A percentile compares a stretch with the other conserved stretches of the same genome.
phyloP scores from a whole-genome alignment of 2,888 invertebrate species.

The Brachypalpus laphriformis region DNA sequence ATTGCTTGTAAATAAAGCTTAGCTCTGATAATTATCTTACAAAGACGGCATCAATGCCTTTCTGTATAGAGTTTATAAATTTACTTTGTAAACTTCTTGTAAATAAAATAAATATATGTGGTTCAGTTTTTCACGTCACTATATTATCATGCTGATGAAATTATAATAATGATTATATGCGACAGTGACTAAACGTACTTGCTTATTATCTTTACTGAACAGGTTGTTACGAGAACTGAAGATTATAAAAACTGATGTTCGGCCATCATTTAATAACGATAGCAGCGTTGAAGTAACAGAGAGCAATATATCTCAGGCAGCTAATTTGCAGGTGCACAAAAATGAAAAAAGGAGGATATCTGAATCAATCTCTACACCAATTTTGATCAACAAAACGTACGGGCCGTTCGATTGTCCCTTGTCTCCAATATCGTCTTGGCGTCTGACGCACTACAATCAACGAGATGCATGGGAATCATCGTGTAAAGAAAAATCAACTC shows the following conservation, averaged over 20 bases:
- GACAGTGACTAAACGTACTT: no score
- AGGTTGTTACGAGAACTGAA: slow-evolving; percentile 78
- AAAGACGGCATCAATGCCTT: no score
- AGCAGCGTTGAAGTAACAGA: slow-evolving; percentile 79
- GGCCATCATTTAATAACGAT: slow-evolving; percentile 79
- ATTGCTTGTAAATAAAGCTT: no score
- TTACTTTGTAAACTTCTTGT: no score
- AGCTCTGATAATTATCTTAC: no score
- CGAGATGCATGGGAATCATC: slow-evolving; percentile 51
- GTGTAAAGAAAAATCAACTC: neutral
- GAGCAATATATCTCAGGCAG: slow-evolving; percentile 20
- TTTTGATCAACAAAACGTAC: slow-evolving; percentile 36
- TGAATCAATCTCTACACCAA: slow-evolving; percentile 78
- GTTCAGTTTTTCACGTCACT: no score
- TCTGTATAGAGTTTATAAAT: no score
- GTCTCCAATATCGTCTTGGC: slow-evolving; percentile 78
- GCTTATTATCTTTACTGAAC: neutral
- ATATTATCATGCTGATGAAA: no score
- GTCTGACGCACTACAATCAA: slow-evolving; percentile 37
- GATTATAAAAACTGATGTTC: slow-evolving; percentile 77
- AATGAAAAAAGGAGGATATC: slow-evolving; percentile 1
- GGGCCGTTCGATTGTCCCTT: slow-evolving; percentile 78
- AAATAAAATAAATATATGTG: no score
- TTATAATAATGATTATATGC: no score
- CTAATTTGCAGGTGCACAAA: neutral